Evolutionary conservation across 2,797 vertebrate genomes (phyloP), one percentile per base, ranked within the genome.

Genomic region (Xiphorhynchus erythropygius): DNA sequence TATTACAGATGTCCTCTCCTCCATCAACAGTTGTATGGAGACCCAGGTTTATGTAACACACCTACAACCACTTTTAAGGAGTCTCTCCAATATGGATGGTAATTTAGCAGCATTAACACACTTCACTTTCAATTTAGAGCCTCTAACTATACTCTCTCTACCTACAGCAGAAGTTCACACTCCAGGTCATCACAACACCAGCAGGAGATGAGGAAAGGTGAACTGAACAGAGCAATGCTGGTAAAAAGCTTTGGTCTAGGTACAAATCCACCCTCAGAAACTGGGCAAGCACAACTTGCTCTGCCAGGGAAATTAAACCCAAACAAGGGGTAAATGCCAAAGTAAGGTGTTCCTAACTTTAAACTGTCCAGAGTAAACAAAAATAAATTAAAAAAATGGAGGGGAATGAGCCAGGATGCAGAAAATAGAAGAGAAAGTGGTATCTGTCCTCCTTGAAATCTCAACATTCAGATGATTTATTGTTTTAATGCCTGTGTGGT

Each of bases 41-140:
- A 74, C 32, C 15, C 46, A 53, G 57, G 25, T 94, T 97, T 81
- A 77, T 18, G 28, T 52, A 93, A 95, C 37, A 84, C 77, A 90
- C 74, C 63, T 90, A 88, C 78, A 10, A 22, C 13, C 25, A 4
- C 56, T 53, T 87, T n/a, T 14, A 86, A 71, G 4, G 33, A 75
- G 9, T 3, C 53, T 75, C 47, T 73, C 80, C 81, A 70, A 53
- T n/a, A 18, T 2, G 32, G 57, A 18, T 2, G 32, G 57, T 6
- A 78, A 88, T 90, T 88, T 18, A 81, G 65, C 69, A 84, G 83
- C 73, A 68, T 64, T 78, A 94, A 77, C 35, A 62, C 17, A 19
- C 42, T 42, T 84, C 3, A 23, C 44, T 89, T 73, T 59, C 67
- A 76, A 5, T 86, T 78, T 65, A 64, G n/a, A 81, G 42, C n/a